A percentile compares a stretch with the other conserved stretches of the same genome.
Conservation (phyloP, 2,888 invertebrate species). For the Sthenelais limicola region DNA sequence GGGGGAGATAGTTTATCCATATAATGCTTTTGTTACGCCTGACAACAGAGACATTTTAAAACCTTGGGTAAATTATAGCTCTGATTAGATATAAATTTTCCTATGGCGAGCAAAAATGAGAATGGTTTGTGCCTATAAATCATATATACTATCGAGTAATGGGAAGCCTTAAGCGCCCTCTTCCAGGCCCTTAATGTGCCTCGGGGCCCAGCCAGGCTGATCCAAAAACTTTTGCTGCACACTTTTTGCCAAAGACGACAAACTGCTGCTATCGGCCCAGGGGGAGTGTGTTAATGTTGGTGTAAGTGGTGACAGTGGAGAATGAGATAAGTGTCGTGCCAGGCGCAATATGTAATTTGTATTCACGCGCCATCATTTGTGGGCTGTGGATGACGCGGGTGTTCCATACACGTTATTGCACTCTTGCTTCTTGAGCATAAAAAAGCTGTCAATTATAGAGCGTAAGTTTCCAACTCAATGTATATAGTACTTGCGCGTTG, state of each 20-base stretch:
- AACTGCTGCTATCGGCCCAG: constrained; percentile 3
- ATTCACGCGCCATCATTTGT: too few relatives aligned
- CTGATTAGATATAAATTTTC: constrained; percentile 32
- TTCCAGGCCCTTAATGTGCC: not conserved
- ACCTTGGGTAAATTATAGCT: constrained; percentile 12
- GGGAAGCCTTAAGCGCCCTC: not conserved
- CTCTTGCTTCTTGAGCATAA: too few relatives aligned
- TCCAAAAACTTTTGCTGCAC: not conserved
- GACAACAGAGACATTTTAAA: constrained; percentile 37
- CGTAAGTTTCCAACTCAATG: too few relatives aligned
- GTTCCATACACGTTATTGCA: too few relatives aligned
- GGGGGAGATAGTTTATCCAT: too few relatives aligned
- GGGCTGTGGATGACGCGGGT: too few relatives aligned
- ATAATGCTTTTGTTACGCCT: constrained; percentile 15
- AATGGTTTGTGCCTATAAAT: constrained; percentile 24
- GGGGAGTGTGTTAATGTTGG: constrained; percentile 5
- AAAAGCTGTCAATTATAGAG: too few relatives aligned
- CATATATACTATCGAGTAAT: not conserved
- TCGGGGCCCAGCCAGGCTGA: not conserved
- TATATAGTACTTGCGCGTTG: too few relatives aligned
- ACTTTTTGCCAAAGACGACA: constrained; percentile 20
- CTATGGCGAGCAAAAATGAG: constrained; percentile 33
- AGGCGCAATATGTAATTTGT: too few relatives aligned
- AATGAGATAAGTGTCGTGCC: too few relatives aligned
- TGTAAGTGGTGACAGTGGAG: too few relatives aligned